Evolutionary conservation across 2,888 invertebrate species (phyloP), one percentile per base, ranked within the genome.

Genomic region (Volucella bombylans): DNA sequence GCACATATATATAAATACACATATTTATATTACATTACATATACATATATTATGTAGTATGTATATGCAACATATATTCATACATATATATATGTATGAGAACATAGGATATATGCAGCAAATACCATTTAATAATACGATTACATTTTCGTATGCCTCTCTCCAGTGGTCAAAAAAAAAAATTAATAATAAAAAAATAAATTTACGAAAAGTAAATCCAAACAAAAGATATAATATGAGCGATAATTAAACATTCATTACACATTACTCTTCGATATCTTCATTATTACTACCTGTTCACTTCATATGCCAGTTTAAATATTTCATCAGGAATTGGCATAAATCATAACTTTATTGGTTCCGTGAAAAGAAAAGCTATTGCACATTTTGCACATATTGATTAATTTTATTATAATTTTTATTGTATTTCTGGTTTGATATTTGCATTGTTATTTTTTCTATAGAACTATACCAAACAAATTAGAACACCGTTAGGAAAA

Each of bases 181-280:
- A 31, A 52, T 38, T 14, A 45, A 50, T 6, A n/a, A 50, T 12
- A 39, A 64, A 64, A 43, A 18, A 47, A 9, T 43, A 69, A 18
- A 18, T 10, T 50, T 45, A 14, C 52, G 12, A 39, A n/a, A 62
- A 55, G 55, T 41, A 68, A 38, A 15, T 45, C 18, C 38, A 73
- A 68, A 38, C 47, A 43, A 4, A 31, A 31, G 0, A 31, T 31
- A 31, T 31, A 31, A 31, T 31, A 31, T 31, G 31, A 62, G 55
- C 73, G 61, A 62, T 73, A 62, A 52, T 23, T 64, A 64, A 12
- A 59, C 50, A 65, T 6, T 57, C 38, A 67, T 61, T 73, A 45
- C 62, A 69, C 59, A 74, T 74, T 68, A 23, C 55, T 68, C 49
- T 57, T 62, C 14, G 55, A 50, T 47, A 68, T 62, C 49, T 68